Evolutionary conservation across 2,113 vertebrate genomes (phyloP).

Genomic region (Platysteira castanea): DNA sequence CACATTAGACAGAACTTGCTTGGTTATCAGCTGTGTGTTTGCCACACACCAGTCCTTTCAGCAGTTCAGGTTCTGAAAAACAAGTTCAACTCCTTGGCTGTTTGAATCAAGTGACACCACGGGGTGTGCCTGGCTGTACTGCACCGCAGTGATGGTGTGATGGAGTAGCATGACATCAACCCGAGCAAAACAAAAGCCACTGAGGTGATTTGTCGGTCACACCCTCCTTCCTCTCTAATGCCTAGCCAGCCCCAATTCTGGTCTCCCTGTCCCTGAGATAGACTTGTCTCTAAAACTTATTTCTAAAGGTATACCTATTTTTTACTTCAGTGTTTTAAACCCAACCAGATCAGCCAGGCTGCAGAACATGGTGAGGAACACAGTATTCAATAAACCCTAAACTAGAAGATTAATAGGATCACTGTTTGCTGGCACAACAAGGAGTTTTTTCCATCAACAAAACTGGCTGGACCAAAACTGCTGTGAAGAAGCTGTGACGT

Average conservation of each 20-base stretch:
- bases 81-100: neutral
- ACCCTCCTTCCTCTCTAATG: neutral
- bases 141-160: neutral
- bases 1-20: neutral
- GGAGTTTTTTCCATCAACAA: neutral
- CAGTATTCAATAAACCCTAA: neutral
- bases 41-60: neutral
- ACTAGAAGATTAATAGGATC: neutral
- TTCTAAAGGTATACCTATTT: neutral
- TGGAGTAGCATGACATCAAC: neutral
- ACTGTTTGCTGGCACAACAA: neutral
- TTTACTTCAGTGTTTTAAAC: neutral
- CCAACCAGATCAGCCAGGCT: neutral
- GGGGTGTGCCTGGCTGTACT: neutral
- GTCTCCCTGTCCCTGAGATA: neutral
- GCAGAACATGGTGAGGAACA: neutral
- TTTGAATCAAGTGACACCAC: neutral
- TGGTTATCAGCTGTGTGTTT: neutral
- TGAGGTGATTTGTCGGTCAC: neutral
- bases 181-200: neutral
- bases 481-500: accelerated
- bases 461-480: neutral
- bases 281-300: neutral
- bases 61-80: neutral
- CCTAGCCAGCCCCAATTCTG: neutral